phyloP scores from a whole-genome alignment of 1,140 invertebrate genomes.

The Thalassaphorura encarpata region DNA sequence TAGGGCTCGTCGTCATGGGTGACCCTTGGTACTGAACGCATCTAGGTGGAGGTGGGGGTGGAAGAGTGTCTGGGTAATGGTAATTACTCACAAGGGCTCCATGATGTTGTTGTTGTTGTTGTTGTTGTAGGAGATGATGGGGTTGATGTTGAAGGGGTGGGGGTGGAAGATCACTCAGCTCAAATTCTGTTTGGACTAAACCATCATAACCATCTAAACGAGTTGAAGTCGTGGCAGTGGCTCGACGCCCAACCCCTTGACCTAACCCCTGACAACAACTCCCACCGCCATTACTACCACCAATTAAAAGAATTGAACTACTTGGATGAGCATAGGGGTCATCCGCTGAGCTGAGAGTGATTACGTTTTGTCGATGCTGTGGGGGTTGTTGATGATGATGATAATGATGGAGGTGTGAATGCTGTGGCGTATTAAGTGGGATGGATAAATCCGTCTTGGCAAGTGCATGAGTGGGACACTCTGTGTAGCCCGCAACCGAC shows the following conservation, averaged over 20 bases:
- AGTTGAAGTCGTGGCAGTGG: too few relatives aligned
- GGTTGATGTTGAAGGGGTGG: neutral
- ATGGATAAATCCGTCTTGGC: neutral
- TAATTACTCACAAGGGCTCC: neutral
- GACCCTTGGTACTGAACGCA: too few relatives aligned
- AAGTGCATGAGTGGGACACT: conserved; percentile 11
- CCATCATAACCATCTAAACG: too few relatives aligned
- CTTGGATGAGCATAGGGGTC: conserved; percentile 6
- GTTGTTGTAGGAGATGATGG: neutral
- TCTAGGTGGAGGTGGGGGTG: too few relatives aligned
- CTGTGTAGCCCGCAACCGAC: conserved; percentile 24
- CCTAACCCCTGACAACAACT: too few relatives aligned
- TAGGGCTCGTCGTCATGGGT: neutral
- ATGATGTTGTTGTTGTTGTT: neutral
- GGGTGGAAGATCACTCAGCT: too few relatives aligned
- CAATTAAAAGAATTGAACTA: too few relatives aligned
- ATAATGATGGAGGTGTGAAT: neutral
- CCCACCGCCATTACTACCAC: too few relatives aligned
- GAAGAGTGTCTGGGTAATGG: too few relatives aligned
- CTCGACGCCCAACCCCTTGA: too few relatives aligned
- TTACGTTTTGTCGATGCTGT: conserved; percentile 12
- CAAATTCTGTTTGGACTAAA: too few relatives aligned
- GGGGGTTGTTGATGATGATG: neutral
- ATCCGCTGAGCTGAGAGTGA: conserved; percentile 20
- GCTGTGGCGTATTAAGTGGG: conserved; percentile 9